These are phyloP conservation scores for Marmota monax DNA, from an alignment of 2,113 vertebrate species.

Conservation along the genomic window DNA sequence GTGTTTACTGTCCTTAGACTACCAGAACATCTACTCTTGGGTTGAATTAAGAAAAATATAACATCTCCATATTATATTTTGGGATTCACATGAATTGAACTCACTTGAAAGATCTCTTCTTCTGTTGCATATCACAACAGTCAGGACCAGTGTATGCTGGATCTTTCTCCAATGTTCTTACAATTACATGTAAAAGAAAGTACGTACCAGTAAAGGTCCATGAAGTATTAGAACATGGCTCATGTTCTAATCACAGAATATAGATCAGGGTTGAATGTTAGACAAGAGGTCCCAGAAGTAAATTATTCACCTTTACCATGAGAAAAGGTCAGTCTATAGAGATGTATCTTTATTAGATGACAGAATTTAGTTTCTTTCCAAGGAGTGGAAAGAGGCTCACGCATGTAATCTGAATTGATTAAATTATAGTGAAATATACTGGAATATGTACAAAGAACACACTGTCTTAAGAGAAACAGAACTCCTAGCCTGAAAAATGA, in stretches of 20 bases:
- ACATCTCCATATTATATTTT: not conserved
- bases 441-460: not conserved
- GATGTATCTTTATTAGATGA: not conserved
- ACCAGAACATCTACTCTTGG: not conserved
- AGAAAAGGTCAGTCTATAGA: not conserved
- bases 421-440: not conserved
- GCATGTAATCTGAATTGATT: not conserved
- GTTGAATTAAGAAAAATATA: not conserved
- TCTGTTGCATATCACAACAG: not conserved
- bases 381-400: not conserved
- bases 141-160: not conserved
- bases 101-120: not conserved
- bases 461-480: not conserved
- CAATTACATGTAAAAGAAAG: not conserved
- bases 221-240: not conserved
- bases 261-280: not conserved
- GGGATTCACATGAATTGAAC: not conserved
- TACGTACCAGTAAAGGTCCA: not conserved
- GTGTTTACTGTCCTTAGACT: not conserved
- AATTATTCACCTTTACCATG: not conserved
- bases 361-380: not conserved
- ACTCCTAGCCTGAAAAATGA: not conserved
- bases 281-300: not conserved
- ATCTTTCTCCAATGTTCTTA: not conserved
- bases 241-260: not conserved